A percentile compares a stretch with the other conserved stretches of the same genome.
Evolutionary conservation across 2,797 vertebrate genomes (phyloP).

Genomic region (Staurois parvus): DNA sequence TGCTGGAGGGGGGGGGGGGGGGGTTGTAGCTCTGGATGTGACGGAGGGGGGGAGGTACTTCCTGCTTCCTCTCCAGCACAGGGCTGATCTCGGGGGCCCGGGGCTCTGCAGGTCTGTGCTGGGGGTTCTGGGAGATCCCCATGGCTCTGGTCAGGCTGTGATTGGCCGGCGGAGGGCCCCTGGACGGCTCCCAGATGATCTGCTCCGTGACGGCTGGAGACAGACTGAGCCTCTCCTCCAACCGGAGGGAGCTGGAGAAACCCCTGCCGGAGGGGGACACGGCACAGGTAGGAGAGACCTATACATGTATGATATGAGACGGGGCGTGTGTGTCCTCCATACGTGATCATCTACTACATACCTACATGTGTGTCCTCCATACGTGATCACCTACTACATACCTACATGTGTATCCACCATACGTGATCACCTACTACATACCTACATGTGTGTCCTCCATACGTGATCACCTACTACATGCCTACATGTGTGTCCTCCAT

Average conservation of each 20-base stretch:
- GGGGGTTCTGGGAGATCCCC: not conserved
- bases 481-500: too few species aligned
- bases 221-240: constrained; percentile 47
- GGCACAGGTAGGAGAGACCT: constrained; percentile 8
- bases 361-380: too few species aligned
- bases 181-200: constrained; percentile 35
- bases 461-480: too few species aligned
- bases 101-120: not conserved
- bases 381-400: too few species aligned
- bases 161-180: not conserved
- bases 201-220: constrained; percentile 56
- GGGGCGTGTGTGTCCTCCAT: not conserved
- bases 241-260: constrained; percentile 54
- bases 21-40: not conserved
- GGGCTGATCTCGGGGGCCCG: not conserved
- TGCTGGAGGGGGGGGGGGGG: not conserved
- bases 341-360: too few species aligned
- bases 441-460: too few species aligned
- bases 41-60: constrained; percentile 47
- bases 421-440: too few species aligned
- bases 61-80: constrained; percentile 41
- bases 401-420: too few species aligned
- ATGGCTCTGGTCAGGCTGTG: not conserved
- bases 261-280: constrained; percentile 50
- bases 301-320: not conserved